Percentiles rank a stretch among this genome's conserved stretches.
phyloP scores from a whole-genome alignment of 2,888 invertebrate genomes.

The Drosophila basisetae region DNA sequence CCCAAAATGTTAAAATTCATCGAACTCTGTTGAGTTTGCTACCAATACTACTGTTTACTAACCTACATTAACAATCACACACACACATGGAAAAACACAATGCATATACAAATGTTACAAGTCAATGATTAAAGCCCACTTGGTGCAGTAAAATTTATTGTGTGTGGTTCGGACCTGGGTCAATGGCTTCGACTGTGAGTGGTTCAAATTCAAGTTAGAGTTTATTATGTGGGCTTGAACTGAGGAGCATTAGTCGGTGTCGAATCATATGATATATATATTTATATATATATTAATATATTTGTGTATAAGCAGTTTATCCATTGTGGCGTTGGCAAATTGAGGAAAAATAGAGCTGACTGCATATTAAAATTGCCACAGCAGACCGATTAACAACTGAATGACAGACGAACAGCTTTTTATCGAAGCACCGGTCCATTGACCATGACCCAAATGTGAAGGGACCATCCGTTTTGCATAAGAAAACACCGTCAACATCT shows the following conservation, averaged over 20 bases:
- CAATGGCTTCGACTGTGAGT: constrained; percentile 41
- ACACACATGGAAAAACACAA: constrained; percentile 14
- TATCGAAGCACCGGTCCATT: constrained; percentile 67
- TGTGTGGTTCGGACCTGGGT: constrained; percentile 42
- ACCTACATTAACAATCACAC: constrained; percentile 47
- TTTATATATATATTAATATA: constrained; percentile 1
- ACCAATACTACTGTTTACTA: constrained; percentile 48
- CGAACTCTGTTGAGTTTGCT: constrained; percentile 61
- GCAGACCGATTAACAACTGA: constrained; percentile 14
- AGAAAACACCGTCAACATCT: constrained; percentile 45
- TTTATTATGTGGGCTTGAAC: constrained; percentile 27
- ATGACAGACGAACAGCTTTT: background rate
- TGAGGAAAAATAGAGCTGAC: constrained; percentile 37
- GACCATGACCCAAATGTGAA: constrained; percentile 73
- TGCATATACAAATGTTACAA: background rate
- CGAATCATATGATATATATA: background rate
- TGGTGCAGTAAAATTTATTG: constrained; percentile 11
- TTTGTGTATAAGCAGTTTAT: background rate
- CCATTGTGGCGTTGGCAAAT: constrained; percentile 34
- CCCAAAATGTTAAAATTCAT: constrained; percentile 65
- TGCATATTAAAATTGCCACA: constrained; percentile 40
- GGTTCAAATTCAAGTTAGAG: constrained; percentile 4
- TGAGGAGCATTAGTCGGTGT: constrained; percentile 9
- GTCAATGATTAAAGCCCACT: constrained; percentile 5
- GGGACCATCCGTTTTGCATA: constrained; percentile 66